phyloP scores from a whole-genome alignment of 2,797 vertebrate species.

The Labeo calbasu region DNA sequence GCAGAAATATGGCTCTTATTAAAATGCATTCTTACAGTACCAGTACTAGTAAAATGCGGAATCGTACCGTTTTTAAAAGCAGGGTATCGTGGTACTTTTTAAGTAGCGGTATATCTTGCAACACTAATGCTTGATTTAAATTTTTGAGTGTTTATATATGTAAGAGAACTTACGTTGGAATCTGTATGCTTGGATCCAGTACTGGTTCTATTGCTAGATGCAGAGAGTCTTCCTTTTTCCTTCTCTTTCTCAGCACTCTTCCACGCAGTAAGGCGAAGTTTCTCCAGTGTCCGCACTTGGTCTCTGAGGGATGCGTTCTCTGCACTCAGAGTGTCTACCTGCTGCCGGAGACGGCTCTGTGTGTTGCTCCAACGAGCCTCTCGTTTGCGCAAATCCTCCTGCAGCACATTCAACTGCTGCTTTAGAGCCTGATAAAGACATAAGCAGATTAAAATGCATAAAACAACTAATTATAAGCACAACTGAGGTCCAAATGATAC shows the following conservation, averaged over 20 bases:
- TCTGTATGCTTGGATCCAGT: conserved; percentile 68
- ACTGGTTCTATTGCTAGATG: conserved; percentile 52
- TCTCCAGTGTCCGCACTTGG: conserved; percentile 88
- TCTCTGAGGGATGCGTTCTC: conserved; percentile 87
- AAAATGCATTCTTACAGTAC: no score
- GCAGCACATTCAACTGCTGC: conserved; percentile 86
- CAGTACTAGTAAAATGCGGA: no score
- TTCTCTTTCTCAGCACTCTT: conserved; percentile 73
- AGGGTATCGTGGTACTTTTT: no score
- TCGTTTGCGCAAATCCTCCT: conserved; percentile 88
- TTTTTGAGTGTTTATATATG: background rate
- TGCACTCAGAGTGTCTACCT: conserved; percentile 83
- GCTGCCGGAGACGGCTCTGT: conserved; percentile 84
- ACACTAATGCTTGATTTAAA: no score
- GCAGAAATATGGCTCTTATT: no score
- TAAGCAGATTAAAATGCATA: background rate
- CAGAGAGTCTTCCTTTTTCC: conserved; percentile 62
- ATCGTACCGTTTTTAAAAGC: no score
- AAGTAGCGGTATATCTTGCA: no score
- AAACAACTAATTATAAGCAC: background rate
- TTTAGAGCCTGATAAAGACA: conserved; percentile 80
- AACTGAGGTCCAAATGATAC: background rate
- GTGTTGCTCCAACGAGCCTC: conserved; percentile 90
- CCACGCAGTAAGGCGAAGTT: conserved; percentile 86
- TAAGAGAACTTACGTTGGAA: conserved; percentile 75